Base-by-base conservation (phyloP, 1,140 invertebrate species). In the Brachionus plicatilis region DNA sequence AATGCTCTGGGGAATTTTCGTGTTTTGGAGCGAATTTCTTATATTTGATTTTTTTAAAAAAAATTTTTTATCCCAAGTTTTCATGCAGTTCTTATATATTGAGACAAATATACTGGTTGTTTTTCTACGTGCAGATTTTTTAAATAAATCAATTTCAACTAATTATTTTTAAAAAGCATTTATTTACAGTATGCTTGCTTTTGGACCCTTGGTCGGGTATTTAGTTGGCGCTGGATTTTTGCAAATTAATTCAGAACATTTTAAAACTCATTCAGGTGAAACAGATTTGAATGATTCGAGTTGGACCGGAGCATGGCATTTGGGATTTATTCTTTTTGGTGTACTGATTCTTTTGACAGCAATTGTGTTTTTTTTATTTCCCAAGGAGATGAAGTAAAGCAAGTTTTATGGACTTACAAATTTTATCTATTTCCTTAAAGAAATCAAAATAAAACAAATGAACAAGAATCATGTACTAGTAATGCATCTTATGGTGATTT, bases 311-410 rank as follows among this genome's bases (percentile, higher is more conserved):
- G 91, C 91, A 33, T 92, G 91, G 91, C 91, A 91, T 91, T 90
- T 89, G 12, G 89, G 89, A 14, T 90, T 90, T 86, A 87, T 90
- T 45, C 87, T 90, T 56, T 89, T 88, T 85, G 89, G 89, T 2
- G 72, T 86, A 27, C 72, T 89, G 6, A 86, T 90, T 12, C 84
- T 90, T 9, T 47, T 88, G 65, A 86, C 90, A 14, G 87, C 91
- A 5, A 85, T 91, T 70, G 91, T 90, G 14, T 92, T 91, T 87
- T 90, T 92, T 86, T 88, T 89, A 83, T 92, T 91, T 87, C 91
- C 91, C n/a, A 95, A 96, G 91, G 93, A 89, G 20, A 86, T 91
- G 4, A 89, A 78, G 88, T 89, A 86, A 87, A 86, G 24, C 85
- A 53, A 53, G 29, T 29, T 60, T 47, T 37, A 24, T n/a, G 29